Base-by-base conservation (phyloP, 2,113 vertebrate genomes). In the Hydrochoerus hydrochaeris region DNA sequence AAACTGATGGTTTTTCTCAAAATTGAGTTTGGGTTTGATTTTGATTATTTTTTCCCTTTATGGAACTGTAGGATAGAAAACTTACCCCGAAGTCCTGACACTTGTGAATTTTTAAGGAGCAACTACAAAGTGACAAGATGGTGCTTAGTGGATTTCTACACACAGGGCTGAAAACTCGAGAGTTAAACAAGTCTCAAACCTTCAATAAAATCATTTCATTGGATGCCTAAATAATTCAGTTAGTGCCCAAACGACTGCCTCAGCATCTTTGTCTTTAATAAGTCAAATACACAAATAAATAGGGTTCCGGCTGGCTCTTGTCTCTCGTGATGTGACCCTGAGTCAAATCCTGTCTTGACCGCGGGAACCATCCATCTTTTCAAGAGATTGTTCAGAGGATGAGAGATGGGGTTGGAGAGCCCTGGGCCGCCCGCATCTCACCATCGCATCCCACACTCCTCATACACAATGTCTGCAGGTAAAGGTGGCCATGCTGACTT, bases 191-290 rank as follows among this genome's bases (percentile, higher is more conserved):
- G 65, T 46, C 77, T 73, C 85, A 96, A 95, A 95, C 71, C 88
- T 97, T 57, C 54, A 86, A 83, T 73, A 85, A 97, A 96, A 81
- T 91, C 0, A 94, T 97, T 97, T 95, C 60, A 97, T 91, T 22
- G 85, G 85, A 95, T 94, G 69, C 93, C 94, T 98, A 98, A 97
- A 98, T 98, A 98, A 98, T 98, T 98, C 81, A 97, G 94, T 44
- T 58, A 32, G 30, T 90, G 49, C 57, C 44, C 88, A 73, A 83
- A 83, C 88, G 97, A 97, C 86, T 77, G 38, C 49, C 69, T 95
- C 82, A 62, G 90, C 94, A 95, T 96, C 95, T 98, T 98, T 92
- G 96, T 97, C 91, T 98, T 97, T 97, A 97, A 97, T 95, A 98
- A 98, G 71, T 88, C 90, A 97, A 98, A 96, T 95, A 92, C 1